phyloP scores from a whole-genome alignment of 2,888 invertebrate genomes.

The Pseudococcus jackbeardsleyi region DNA sequence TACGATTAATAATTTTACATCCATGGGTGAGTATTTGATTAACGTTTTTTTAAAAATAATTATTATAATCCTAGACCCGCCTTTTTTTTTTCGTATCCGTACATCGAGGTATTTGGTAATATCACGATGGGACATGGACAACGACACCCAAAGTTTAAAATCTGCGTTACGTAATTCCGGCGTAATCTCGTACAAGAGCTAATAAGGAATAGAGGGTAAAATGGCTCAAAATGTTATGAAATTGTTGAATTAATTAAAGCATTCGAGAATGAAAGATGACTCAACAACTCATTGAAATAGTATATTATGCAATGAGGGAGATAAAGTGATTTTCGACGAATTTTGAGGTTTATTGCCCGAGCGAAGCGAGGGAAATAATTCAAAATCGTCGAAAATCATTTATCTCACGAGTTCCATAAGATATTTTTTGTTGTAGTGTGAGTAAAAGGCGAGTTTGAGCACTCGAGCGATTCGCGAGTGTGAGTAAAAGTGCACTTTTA shows the following conservation, averaged over 20 bases:
- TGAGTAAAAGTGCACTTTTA: too few species aligned
- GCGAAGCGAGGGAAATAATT: too few species aligned
- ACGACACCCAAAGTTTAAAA: background rate
- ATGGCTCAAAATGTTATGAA: background rate
- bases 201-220: background rate
- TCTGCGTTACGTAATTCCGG: conserved; percentile 3
- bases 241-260: conserved; percentile 32
- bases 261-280: conserved; percentile 20
- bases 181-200: background rate
- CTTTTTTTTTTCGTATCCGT: background rate
- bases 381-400: too few species aligned
- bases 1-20: conserved; percentile 43
- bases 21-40: conserved; percentile 13
- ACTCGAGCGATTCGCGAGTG: too few species aligned
- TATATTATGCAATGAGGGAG: too few species aligned
- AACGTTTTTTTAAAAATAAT: background rate
- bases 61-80: background rate
- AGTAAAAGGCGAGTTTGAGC: too few species aligned
- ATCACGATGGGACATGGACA: background rate
- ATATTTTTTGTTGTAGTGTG: too few species aligned
- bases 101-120: background rate
- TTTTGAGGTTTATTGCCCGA: too few species aligned
- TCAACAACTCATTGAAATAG: conserved; percentile 12
- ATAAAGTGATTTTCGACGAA: too few species aligned
- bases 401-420: too few species aligned